Evolutionary conservation across 2,888 invertebrate species (phyloP), one percentile per base, ranked within the genome.

Genomic region (Acrobasis suavella): DNA sequence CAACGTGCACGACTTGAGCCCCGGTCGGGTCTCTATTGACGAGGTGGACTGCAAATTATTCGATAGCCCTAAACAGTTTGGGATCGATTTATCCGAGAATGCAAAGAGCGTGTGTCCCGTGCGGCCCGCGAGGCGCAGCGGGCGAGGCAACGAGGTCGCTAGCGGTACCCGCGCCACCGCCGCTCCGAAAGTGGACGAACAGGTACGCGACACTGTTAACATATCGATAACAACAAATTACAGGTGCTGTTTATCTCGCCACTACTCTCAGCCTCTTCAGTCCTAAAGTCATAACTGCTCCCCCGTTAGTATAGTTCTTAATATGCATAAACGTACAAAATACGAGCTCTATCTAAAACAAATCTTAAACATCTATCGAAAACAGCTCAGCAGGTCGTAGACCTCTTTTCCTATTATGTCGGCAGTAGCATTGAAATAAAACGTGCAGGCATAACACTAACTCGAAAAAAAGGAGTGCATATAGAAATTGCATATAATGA

Each of bases 161-260:
- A 91, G 92, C 92, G 91, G 92, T 91, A 91, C 87, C 85, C 81
- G 80, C 80, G 86, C 85, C 83, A 80, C 79, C 86, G 85, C 81
- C 81, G 85, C 86, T 85, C 89, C 91, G 88, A 91, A 91, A 91
- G 89, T 87, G 88, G 91, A 91, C 81, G 91, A 90, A 81, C 91
- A 92, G 92, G 92, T 92, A 91, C 83, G 87, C 85, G 88, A 87
- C 89, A 84, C 89, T 89, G 81, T 89, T 89, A 87, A 88, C 86
- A 85, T 89, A 90, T 87, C 83, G 85, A 89, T 89, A 88, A 84
- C 79, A 86, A 76, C 87, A 86, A 87, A 87, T 87, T 85, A 83
- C 86, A 86, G 84, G 83, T 85, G 82, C 80, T 80, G 76, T 79
- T 82, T 81, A 80, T 77, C 77, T 71, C 68, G 69, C 62, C 67